Evolutionary conservation across 2,888 invertebrate species (phyloP).

Genomic region (Vandiemenella viatica): DNA sequence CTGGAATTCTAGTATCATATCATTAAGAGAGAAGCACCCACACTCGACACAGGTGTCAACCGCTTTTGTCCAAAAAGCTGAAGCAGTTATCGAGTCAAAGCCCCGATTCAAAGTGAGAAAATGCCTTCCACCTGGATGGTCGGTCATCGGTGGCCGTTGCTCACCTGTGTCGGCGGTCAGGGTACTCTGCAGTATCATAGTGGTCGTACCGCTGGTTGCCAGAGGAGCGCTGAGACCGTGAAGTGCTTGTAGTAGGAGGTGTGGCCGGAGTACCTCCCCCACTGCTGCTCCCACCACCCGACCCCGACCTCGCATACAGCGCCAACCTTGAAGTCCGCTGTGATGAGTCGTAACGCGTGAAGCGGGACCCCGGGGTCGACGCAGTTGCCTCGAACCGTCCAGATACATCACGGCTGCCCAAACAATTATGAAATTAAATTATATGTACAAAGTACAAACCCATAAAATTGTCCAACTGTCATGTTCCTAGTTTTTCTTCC

Average conservation of each 20-base stretch:
- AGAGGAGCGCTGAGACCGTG: slow-evolving; percentile 29
- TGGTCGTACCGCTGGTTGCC: slow-evolving; percentile 33
- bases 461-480: no score
- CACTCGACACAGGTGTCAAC: no score
- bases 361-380: slow-evolving; percentile 30
- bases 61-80: no score
- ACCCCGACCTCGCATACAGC: background rate
- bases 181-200: slow-evolving; percentile 27
- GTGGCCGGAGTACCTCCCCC: slow-evolving; percentile 22
- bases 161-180: slow-evolving; percentile 15
- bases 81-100: no score
- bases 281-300: background rate
- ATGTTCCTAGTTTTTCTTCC: no score
- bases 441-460: no score
- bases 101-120: no score
- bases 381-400: slow-evolving; percentile 28
- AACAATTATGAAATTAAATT: no score
- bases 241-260: slow-evolving; percentile 19
- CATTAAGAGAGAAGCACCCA: no score
- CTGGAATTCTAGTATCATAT: no score
- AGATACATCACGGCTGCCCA: slow-evolving; percentile 14
- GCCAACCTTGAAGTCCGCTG: slow-evolving; percentile 28
- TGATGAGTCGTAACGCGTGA: slow-evolving; percentile 42
- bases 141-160: no score
- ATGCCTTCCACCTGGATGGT: no score